phyloP scores from a whole-genome alignment of 2,888 invertebrate genomes.

The Crepidodera aurea region DNA sequence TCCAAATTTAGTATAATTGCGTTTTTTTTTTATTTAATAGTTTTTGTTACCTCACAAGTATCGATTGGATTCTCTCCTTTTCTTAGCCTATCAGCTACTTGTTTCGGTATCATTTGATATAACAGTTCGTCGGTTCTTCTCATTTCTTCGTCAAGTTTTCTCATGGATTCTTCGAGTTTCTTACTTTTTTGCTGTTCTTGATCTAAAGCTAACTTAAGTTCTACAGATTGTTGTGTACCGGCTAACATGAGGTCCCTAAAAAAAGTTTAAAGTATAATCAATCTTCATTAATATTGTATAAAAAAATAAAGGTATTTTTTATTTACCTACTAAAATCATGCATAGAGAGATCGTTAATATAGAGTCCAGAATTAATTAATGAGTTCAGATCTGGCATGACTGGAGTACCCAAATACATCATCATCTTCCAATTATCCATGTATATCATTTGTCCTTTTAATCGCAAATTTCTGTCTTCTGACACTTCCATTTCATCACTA shows the following conservation, averaged over 20 bases:
- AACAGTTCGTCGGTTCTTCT: conserved; percentile 92
- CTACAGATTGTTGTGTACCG: conserved; percentile 96
- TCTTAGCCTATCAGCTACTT: conserved; percentile 92
- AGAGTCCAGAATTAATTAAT: conserved; percentile 90
- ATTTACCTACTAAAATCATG: conserved; percentile 94
- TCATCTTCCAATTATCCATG: conserved; percentile 98
- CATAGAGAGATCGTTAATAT: conserved; percentile 98
- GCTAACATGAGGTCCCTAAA: conserved; percentile 91
- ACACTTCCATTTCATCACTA: conserved; percentile 71
- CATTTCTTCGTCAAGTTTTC: conserved; percentile 95
- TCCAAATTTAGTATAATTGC: too few relatives aligned
- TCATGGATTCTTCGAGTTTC: conserved; percentile 95
- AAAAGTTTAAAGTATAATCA: neutral
- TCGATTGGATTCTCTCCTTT: conserved; percentile 96
- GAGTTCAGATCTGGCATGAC: conserved; percentile 96
- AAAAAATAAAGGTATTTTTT: too few relatives aligned
- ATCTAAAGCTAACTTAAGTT: conserved; percentile 92
- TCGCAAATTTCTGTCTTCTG: conserved; percentile 78
- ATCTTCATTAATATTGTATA: neutral
- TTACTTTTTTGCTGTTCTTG: conserved; percentile 97
- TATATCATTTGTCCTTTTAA: conserved; percentile 98
- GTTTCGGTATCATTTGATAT: conserved; percentile 99
- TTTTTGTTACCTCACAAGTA: conserved; percentile 86
- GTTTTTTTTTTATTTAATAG: too few relatives aligned
- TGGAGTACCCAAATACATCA: conserved; percentile 96